Evolutionary conservation across 2,113 vertebrate genomes (phyloP).

Genomic region (Tamias sibiricus): DNA sequence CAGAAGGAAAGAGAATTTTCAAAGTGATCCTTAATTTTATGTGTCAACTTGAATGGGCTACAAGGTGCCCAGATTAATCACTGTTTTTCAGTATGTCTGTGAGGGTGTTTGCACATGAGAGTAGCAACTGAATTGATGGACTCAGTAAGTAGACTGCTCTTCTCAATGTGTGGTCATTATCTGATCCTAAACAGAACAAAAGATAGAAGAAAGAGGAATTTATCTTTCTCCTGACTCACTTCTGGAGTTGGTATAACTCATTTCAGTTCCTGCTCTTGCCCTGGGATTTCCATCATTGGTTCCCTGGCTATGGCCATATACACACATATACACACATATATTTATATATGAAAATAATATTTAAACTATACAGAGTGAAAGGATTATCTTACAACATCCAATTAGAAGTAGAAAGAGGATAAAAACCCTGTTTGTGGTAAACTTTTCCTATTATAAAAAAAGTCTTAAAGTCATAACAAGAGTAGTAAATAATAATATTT

Average conservation of each 20-base stretch:
- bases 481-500: constrained; percentile 34
- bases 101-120: not conserved
- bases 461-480: not conserved
- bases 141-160: not conserved
- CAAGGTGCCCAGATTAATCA: not conserved
- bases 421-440: not conserved
- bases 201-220: not conserved
- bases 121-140: not conserved
- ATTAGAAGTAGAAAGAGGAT: not conserved
- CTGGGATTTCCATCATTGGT: not conserved
- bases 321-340: not conserved
- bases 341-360: not conserved
- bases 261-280: not conserved
- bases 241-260: not conserved
- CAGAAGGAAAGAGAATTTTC: not conserved
- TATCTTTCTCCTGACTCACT: not conserved
- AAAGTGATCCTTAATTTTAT: no score
- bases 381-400: not conserved
- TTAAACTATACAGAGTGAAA: not conserved
- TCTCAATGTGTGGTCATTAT: no score
- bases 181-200: not conserved
- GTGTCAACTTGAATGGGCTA: not conserved
- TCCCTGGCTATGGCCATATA: not conserved
- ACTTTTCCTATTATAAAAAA: constrained; percentile 6
- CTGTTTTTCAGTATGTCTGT: not conserved